A percentile compares a stretch with the other conserved stretches of the same genome.
Conservation (phyloP, 2,797 vertebrate genomes). For the Apodemus agrarius region DNA sequence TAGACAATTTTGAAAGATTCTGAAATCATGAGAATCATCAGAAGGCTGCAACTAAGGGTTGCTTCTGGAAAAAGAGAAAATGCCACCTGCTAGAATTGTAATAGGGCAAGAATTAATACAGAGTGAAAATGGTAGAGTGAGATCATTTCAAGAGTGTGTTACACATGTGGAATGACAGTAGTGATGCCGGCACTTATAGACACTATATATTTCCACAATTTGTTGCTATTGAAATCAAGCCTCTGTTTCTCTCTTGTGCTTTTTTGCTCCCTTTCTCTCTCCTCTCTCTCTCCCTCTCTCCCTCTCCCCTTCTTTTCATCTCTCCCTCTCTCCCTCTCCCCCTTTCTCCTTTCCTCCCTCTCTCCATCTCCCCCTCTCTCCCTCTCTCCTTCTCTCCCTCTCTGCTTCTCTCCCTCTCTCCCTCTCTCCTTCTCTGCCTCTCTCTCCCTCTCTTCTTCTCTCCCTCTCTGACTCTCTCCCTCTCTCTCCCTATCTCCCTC, state of each 20-base stretch:
- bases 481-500: no score
- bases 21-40: constrained; percentile 4
- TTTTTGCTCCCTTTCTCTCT: no score
- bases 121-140: background rate
- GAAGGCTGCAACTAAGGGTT: background rate
- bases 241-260: background rate
- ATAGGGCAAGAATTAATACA: background rate
- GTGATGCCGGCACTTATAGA: background rate
- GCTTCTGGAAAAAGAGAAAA: background rate
- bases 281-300: no score
- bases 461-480: no score
- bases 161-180: background rate
- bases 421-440: no score
- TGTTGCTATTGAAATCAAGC: background rate
- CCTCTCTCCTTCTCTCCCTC: no score
- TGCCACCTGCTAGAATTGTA: background rate
- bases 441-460: no score
- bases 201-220: background rate
- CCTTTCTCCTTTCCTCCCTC: no score
- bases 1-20: background rate
- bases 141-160: background rate
- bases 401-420: no score
- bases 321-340: no score
- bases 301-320: no score
- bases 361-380: no score